Evolutionary conservation across 2,113 vertebrate species (phyloP), one percentile per base, ranked within the genome.

Genomic region (Piprites chloris): DNA sequence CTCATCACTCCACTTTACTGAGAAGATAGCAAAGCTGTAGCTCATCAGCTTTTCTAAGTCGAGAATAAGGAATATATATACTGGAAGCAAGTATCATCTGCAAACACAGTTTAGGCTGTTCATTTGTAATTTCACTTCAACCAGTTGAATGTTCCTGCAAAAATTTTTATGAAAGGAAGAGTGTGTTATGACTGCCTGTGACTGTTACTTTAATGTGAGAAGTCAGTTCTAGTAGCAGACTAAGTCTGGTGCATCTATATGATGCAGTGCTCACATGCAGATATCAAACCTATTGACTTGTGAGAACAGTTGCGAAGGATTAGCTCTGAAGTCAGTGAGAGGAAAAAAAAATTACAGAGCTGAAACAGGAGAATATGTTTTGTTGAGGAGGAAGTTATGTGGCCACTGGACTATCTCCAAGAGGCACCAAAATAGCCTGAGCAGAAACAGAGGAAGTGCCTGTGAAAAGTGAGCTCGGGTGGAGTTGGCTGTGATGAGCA

Each of bases 381-480:
- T 91, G 89, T 80, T 87, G 91, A 39, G 87, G 78, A 96, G 96
- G 96, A 96, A 95, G 85, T 95, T 95, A 94, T 86, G 30, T 85
- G 96, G 81, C 71, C 5, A 1, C 85, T 95, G 94, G 90, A 93
- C 78, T 6, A 2, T 74, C 75, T 96, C 93, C 93, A 96, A 84
- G 78, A 91, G 75, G 82, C 93, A 96, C 94, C 1, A 2, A 96
- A 97, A 95, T 95, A 96, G 91, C 87, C 92, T 85, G 72, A 95
- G 85, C 91, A 96, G 91, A 89, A 95, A 93, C 90, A 94, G 91
- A 96, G 95, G 95, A 97, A 96, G 91, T 2, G 71, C 67, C 90
- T 93, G 95, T 85, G 90, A 94, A 96, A 96, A 96, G 93, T 95
- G 91, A 96, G 71, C 85, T 89, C 9, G 82, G 91, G 93, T 93